Conservation (phyloP, 2,888 invertebrate genomes). For the Caenorhabditis afra region DNA sequence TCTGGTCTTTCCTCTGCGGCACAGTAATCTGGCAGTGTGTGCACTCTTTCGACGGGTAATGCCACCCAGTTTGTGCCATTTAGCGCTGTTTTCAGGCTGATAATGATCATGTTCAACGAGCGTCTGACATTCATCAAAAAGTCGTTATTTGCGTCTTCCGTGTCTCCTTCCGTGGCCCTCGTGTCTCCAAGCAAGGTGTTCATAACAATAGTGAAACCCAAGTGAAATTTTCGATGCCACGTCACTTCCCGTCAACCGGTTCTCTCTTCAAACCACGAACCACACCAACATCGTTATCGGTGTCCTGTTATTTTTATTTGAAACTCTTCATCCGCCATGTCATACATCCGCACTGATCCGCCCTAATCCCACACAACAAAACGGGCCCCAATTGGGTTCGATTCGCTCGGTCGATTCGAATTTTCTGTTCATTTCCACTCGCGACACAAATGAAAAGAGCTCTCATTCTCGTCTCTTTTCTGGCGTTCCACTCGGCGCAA, state of each 20-base stretch:
- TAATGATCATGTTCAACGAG: constrained; percentile 52
- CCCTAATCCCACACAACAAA: constrained; percentile 46
- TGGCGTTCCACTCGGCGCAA: constrained; percentile 16
- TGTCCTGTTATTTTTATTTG: constrained; percentile 19
- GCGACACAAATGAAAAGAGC: constrained; percentile 31
- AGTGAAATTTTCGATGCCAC: constrained; percentile 4
- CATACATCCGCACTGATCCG: constrained; percentile 55
- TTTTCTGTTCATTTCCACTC: constrained; percentile 7
- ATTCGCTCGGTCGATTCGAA: constrained; percentile 10
- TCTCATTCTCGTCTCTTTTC: constrained; percentile 28
- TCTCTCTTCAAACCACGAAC: not conserved
- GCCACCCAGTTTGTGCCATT: not conserved
- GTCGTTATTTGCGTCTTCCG: constrained; percentile 13
- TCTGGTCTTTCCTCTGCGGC: constrained; percentile 36
- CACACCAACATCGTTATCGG: constrained; percentile 19
- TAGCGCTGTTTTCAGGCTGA: constrained; percentile 20
- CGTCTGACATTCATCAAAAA: constrained; percentile 32
- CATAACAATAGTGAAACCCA: not conserved
- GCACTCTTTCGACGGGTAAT: constrained; percentile 44
- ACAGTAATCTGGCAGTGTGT: constrained; percentile 40
- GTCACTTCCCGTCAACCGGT: constrained; percentile 17
- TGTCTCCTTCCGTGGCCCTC: constrained; percentile 1
- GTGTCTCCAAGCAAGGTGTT: not conserved
- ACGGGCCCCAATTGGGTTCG: constrained; percentile 6
- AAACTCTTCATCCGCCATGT: constrained; percentile 24